Evolutionary conservation across 2,888 invertebrate species (phyloP), one percentile per base, ranked within the genome.

Genomic region (Camptogramma bilineatum): DNA sequence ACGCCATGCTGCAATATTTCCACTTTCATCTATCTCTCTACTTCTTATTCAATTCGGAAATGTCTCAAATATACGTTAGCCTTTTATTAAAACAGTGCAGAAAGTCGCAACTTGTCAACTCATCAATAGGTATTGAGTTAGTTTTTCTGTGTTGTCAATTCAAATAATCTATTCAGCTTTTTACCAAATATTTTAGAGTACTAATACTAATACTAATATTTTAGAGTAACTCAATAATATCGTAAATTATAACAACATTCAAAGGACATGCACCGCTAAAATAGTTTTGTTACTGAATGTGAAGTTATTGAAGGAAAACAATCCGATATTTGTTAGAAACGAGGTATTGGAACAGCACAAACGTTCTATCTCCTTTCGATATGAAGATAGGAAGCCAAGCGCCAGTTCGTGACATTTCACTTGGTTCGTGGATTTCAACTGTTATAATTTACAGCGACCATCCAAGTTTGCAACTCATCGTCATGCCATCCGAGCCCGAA

Each of bases 361-460:
- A 48, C 10, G 17, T 13, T 48, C 0, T 46, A 50, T 63, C 42
- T 42, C 39, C 34, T 3, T 34, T 18, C 9, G 47, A 48, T 46
- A 46, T 13, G 44, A 34, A 52, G 42, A 42, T 51, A 60, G 47
- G 60, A 57, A 66, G 52, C 46, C 63, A 67, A 61, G 64, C 76
- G 69, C 71, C 70, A 69, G 77, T 76, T 77, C 82, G 84, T 85
- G 84, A 84, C 80, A 76, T 73, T 68, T 76, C 74, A 72, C 73
- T 73, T 80, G 74, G 79, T 79, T 79, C 77, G 79, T 75, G 78
- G 83, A 83, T 83, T 81, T 70, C 61, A 56, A 72, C 61, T 66
- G 73, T 75, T 79, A 77, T 74, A 79, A 79, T 79, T 72, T 78
- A 76, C 73, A 76, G 64, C 72, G 71, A 70, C 64, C 65, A 66